These are phyloP conservation scores for Felis catus DNA, from an alignment of 2,113 vertebrate genomes.

Conservation along the genomic window F.catus_Fca126_mat1.0 CM031416.1:682001-682500, in stretches of 20 bases:
- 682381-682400: no score
- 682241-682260: not conserved
- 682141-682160: not conserved
- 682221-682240: not conserved
- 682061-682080: not conserved
- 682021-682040: not conserved
- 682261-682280: not conserved
- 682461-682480: not conserved
- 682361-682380: not conserved
- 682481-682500: not conserved
- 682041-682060: not conserved
- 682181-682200: not conserved
- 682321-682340: not conserved
- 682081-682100: not conserved
- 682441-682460: not conserved
- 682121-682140: not conserved
- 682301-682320: not conserved
- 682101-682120: not conserved
- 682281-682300: not conserved
- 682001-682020: not conserved
- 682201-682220: accelerated
- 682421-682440: not conserved
- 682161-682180: no score
- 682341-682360: not conserved
- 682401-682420: no score